These are phyloP conservation scores for Meriones psammophilus DNA, from an alignment of 2,797 vertebrate species.

Conservation along the genomic window DNA sequence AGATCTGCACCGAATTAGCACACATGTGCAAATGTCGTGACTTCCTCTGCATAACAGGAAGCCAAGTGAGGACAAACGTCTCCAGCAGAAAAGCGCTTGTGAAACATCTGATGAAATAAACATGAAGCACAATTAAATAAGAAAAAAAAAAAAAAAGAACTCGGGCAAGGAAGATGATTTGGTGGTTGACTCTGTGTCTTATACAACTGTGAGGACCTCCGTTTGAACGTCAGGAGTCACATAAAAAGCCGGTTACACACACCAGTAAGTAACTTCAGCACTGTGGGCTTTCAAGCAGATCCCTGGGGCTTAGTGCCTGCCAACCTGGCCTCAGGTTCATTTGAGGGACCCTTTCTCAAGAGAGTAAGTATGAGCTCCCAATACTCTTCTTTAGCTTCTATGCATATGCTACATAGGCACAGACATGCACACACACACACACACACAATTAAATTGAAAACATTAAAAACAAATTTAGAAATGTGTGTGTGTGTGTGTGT, in stretches of 20 bases:
- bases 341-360: background rate
- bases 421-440: background rate
- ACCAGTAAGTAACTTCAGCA: background rate
- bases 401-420: background rate
- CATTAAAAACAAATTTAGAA: background rate
- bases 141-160: background rate
- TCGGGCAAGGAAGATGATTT: background rate
- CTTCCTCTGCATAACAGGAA: background rate
- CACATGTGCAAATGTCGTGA: background rate
- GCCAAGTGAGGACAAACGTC: background rate
- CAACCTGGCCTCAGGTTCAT: background rate
- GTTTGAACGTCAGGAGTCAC: background rate
- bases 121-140: background rate
- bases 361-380: background rate
- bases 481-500: background rate
- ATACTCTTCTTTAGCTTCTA: background rate
- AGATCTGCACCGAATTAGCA: conserved; percentile 23
- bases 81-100: background rate
- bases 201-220: background rate
- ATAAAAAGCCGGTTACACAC: background rate
- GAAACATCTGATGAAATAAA: conserved; percentile 50
- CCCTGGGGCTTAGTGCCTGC: background rate
- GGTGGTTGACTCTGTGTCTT: background rate
- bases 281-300: background rate
- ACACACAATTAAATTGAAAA: background rate